These are phyloP conservation scores for Oegoconia quadripuncta DNA, from an alignment of 2,888 invertebrate genomes.

Conservation along the genomic window DNA sequence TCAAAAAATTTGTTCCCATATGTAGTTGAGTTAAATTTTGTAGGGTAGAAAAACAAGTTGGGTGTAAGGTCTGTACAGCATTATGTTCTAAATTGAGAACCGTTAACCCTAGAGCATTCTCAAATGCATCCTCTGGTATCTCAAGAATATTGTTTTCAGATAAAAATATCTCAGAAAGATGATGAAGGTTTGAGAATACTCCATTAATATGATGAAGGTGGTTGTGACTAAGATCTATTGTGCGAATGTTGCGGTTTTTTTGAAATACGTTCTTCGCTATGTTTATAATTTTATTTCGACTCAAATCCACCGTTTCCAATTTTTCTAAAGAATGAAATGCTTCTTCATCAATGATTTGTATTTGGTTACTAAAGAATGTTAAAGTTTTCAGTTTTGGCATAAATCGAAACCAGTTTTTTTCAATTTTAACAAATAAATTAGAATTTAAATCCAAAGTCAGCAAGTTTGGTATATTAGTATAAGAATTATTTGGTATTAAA, in stretches of 20 bases:
- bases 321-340: slow-evolving; percentile 86
- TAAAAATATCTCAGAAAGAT: slow-evolving; percentile 89
- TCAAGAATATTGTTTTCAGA: slow-evolving; percentile 94
- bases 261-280: slow-evolving; percentile 87
- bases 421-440: slow-evolving; percentile 88
- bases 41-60: slow-evolving; percentile 87
- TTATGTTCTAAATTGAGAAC: slow-evolving; percentile 93
- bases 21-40: slow-evolving; percentile 89
- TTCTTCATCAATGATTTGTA: slow-evolving; percentile 86
- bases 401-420: slow-evolving; percentile 87
- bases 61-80: slow-evolving; percentile 87
- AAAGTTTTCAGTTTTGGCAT: slow-evolving; percentile 89
- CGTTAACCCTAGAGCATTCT: slow-evolving; percentile 85
- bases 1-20: slow-evolving; percentile 91
- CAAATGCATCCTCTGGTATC: slow-evolving; percentile 88
- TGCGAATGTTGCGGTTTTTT: slow-evolving; percentile 86
- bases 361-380: slow-evolving; percentile 91
- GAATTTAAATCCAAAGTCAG: slow-evolving; percentile 90
- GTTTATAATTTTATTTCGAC: slow-evolving; percentile 90
- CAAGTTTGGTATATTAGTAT: slow-evolving; percentile 84
- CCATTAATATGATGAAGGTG: slow-evolving; percentile 92
- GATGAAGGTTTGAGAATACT: slow-evolving; percentile 88
- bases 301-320: slow-evolving; percentile 91
- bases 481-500: slow-evolving; percentile 85
- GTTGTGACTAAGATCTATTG: slow-evolving; percentile 93